These are phyloP conservation scores for Pogonognathellus flavescens DNA, from an alignment of 1,140 invertebrate genomes.

Conservation along the genomic window DNA sequence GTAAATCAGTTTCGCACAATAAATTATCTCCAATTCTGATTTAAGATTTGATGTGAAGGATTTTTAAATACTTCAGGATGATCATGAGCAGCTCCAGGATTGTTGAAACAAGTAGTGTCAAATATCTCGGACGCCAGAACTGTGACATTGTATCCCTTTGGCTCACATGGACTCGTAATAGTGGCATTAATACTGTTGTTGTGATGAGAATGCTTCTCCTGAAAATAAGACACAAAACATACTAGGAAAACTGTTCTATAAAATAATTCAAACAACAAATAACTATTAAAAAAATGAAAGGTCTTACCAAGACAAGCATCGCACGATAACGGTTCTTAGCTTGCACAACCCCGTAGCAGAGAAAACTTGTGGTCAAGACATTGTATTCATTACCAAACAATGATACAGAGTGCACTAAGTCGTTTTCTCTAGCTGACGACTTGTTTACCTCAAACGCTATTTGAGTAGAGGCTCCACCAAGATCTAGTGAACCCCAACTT, in stretches of 20 bases:
- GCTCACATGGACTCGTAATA: constrained; percentile 67
- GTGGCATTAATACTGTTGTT: constrained; percentile 17
- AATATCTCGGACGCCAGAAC: constrained; percentile 60
- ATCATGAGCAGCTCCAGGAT: neutral
- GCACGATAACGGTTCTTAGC: constrained; percentile 68
- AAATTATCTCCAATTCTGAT: neutral
- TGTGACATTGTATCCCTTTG: constrained; percentile 57
- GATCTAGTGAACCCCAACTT: constrained; percentile 71
- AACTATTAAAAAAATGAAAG: neutral
- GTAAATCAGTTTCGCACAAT: neutral
- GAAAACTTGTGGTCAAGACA: constrained; percentile 72
- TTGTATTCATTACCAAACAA: constrained; percentile 71
- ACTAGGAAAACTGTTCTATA: neutral
- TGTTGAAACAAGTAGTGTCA: constrained; percentile 50
- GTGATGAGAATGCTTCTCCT: constrained; percentile 1
- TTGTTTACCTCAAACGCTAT: constrained; percentile 71
- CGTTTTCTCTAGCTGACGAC: constrained; percentile 42
- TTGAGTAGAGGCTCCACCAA: constrained; percentile 75
- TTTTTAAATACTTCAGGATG: neutral
- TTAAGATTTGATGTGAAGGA: constrained; percentile 7
- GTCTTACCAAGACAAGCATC: constrained; percentile 60
- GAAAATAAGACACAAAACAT: neutral
- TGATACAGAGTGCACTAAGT: constrained; percentile 65
- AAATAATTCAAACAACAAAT: neutral
- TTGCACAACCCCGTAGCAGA: constrained; percentile 73